phyloP scores from a whole-genome alignment of 2,113 vertebrate species.

The Tautogolabrus adspersus region DNA sequence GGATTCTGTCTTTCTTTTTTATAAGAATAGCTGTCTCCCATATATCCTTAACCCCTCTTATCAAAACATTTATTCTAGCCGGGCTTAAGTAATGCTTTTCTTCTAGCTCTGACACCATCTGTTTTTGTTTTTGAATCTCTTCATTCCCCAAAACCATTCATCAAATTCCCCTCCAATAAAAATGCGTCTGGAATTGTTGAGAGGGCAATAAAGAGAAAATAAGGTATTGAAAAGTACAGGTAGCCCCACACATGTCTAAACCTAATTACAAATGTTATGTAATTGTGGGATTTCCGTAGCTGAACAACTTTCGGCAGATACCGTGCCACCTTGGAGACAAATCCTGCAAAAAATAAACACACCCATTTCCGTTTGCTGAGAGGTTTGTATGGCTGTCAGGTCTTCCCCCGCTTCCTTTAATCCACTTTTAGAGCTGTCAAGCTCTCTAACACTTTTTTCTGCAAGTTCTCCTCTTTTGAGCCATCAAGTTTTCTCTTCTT shows the following conservation, averaged over 20 bases:
- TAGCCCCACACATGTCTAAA: neutral
- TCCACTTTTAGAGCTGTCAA: conserved; percentile 51
- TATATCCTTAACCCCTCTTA: conserved; percentile 31
- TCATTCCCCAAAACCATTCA: conserved; percentile 13
- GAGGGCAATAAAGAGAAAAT: conserved; percentile 6
- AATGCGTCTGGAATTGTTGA: neutral
- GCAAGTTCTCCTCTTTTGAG: conserved; percentile 28
- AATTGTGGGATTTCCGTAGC: conserved; percentile 60
- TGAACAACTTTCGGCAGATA: conserved; percentile 53
- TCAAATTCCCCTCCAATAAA: neutral
- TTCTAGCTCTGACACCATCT: conserved; percentile 16
- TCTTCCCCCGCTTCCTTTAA: conserved; percentile 58
- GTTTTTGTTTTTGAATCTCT: conserved; percentile 35
- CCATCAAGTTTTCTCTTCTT: conserved; percentile 28
- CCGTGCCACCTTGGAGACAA: conserved; percentile 57
- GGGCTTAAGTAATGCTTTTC: neutral
- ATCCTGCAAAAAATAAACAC: conserved; percentile 63
- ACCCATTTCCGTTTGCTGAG: conserved; percentile 21
- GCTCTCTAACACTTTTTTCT: conserved; percentile 42
- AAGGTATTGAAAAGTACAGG: conserved; percentile 10
- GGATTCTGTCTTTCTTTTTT: neutral
- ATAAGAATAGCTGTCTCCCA: conserved; percentile 11
- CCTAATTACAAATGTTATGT: conserved; percentile 52
- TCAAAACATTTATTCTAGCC: conserved; percentile 46
- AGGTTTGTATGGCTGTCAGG: conserved; percentile 53